Evolutionary conservation across 1,140 invertebrate species (phyloP).

Genomic region (Polypedilum vanderplanki): DNA sequence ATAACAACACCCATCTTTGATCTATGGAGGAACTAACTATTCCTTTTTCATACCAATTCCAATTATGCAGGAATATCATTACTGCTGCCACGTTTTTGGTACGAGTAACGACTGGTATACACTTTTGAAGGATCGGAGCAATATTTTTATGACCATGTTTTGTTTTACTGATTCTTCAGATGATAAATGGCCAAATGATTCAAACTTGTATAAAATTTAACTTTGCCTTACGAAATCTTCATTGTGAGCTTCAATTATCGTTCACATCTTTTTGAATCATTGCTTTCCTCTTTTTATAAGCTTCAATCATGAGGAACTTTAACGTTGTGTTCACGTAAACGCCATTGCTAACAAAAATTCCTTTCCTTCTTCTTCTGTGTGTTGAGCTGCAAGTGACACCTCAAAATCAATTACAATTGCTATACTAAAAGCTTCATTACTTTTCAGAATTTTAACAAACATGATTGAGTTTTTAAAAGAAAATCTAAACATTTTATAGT

Average conservation of each 20-base stretch:
- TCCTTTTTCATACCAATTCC: not conserved
- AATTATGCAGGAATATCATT: not conserved
- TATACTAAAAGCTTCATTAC: too few relatives aligned
- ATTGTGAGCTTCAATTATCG: not conserved
- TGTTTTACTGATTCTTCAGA: not conserved
- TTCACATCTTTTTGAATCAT: not conserved
- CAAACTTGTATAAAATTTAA: not conserved
- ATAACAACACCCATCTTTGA: slow-evolving; percentile 5
- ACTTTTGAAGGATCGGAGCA: not conserved
- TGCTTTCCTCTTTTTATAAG: not conserved
- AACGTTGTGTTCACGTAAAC: not conserved
- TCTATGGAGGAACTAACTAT: not conserved
- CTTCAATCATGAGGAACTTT: not conserved
- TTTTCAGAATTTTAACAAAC: too few relatives aligned
- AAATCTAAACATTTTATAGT: too few relatives aligned
- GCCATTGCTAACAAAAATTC: not conserved
- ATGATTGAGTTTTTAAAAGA: too few relatives aligned
- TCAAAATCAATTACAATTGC: too few relatives aligned
- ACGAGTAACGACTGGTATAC: too few relatives aligned
- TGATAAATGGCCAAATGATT: not conserved
- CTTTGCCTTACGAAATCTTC: not conserved
- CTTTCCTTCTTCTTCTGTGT: not conserved
- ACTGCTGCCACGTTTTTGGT: not conserved
- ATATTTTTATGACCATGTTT: not conserved
- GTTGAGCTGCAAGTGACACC: too few relatives aligned